Base-by-base conservation (phyloP, 2,113 vertebrate genomes). In the Corythornis vintsioides region DNA sequence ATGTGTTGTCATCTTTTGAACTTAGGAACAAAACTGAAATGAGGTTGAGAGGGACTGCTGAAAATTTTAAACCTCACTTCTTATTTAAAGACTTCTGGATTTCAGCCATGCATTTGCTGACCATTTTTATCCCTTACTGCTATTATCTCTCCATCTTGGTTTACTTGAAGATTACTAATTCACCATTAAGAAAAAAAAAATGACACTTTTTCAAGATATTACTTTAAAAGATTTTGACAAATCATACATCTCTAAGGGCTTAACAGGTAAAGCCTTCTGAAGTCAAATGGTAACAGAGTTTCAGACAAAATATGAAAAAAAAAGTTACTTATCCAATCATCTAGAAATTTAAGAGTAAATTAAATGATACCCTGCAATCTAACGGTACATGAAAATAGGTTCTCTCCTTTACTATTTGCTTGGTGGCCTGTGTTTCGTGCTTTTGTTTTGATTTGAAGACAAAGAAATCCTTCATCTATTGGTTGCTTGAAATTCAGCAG, bases 91-190 rank as follows among this genome's bases (percentile, higher is more conserved):
- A 48, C 61, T 91, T 78, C 57, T 88, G 86, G 57, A 95, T 94
- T 95, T 95, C 85, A 90, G 64, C 48, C 74, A 38, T 38, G 48
- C 70, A 73, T 69, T 78, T 60, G 7, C 12, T 92, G 81, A 93
- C 83, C 53, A 86, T 94, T 64, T 96, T 80, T 26, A 88, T 60
- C n/a, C 64, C 53, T 53, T 95, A 75, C 55, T 91, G 55, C 24
- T 72, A 92, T 6, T 28, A 56, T 35, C 69, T 91, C 73, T 70
- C 89, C 80, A 91, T 78, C 52, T 84, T 92, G 24, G 72, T 96
- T 97, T 97, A 95, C 84, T 94, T 66, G 89, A 83, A 6, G 14
- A 96, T 95, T 89, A 94, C 67, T 40, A 95, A 92, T 92, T 93
- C 83, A 48, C 45, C 40, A 60, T 26, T 50, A 88, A 86, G 50